phyloP scores from a whole-genome alignment of 2,888 invertebrate genomes.

The Tholera decimalis region DNA sequence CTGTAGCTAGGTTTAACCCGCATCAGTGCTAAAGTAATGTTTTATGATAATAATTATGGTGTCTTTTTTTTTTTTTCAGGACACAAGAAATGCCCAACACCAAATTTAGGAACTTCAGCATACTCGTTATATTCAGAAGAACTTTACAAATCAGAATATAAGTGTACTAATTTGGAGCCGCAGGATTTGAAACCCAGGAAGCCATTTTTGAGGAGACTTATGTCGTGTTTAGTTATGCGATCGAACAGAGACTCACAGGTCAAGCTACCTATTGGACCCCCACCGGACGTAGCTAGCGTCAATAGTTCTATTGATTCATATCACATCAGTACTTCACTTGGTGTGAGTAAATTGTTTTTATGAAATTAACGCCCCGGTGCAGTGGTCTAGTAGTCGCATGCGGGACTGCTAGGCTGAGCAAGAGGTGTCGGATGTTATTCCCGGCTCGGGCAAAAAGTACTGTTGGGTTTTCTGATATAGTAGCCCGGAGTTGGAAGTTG shows the following conservation, averaged over 20 bases:
- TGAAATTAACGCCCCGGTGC: no score
- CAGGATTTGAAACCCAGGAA: slow-evolving; percentile 72
- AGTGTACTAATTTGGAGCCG: slow-evolving; percentile 57
- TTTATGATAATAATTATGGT: no score
- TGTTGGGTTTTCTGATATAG: no score
- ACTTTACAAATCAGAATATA: slow-evolving; percentile 54
- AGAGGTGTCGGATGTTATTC: no score
- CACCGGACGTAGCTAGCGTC: slow-evolving; percentile 56
- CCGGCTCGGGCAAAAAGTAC: no score
- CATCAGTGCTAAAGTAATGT: no score
- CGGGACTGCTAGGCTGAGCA: no score
- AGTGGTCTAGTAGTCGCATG: no score
- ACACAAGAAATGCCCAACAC: slow-evolving; percentile 76
- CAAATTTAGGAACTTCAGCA: slow-evolving; percentile 83
- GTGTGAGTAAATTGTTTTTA: slow-evolving; percentile 71
- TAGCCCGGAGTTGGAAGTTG: no score
- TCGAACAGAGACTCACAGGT: slow-evolving; percentile 70
- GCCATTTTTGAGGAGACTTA: slow-evolving; percentile 80
- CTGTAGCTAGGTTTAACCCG: no score
- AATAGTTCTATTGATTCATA: slow-evolving; percentile 83
- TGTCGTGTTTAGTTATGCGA: slow-evolving; percentile 83
- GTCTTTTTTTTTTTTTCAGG: slow-evolving; percentile 75
- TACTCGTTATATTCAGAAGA: slow-evolving; percentile 76
- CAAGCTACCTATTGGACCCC: slow-evolving; percentile 57
- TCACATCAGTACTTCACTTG: slow-evolving; percentile 82